A percentile compares a stretch with the other conserved stretches of the same genome.
phyloP scores from a whole-genome alignment of 2,797 vertebrate genomes.

The Micrastur ruficollis region DNA sequence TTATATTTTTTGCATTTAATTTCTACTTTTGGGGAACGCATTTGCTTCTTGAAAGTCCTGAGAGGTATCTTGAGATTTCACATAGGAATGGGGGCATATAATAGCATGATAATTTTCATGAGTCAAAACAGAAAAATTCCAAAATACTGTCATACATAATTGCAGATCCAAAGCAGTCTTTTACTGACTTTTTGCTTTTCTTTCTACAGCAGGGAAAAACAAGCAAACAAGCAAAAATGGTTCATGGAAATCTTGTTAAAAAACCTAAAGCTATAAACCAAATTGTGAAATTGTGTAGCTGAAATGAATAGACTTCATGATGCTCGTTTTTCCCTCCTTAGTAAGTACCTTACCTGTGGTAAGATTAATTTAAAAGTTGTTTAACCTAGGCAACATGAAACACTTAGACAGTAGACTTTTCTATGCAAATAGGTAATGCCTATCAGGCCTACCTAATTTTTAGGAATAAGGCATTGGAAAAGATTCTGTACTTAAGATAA shows the following conservation, averaged over 20 bases:
- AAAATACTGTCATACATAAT: background rate
- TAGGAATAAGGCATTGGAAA: background rate
- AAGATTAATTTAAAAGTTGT: background rate
- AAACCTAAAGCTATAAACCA: background rate
- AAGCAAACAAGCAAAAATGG: background rate
- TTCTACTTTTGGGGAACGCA: background rate
- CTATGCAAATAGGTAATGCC: background rate
- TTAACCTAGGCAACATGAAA: background rate
- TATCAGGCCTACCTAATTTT: background rate
- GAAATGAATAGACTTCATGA: background rate
- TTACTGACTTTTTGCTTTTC: background rate
- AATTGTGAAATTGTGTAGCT: background rate
- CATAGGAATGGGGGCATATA: background rate
- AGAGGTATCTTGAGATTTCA: background rate
- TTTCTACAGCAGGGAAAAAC: background rate
- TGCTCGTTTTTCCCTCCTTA: background rate
- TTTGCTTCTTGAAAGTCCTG: background rate
- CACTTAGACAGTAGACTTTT: background rate
- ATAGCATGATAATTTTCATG: background rate
- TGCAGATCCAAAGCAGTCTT: background rate
- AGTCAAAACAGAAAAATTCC: background rate
- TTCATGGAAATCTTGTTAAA: background rate
- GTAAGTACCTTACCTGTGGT: background rate
- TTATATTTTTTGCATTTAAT: background rate
- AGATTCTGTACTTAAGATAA: background rate